Percentiles rank a stretch among this genome's conserved stretches.
phyloP scores from a whole-genome alignment of 1,140 invertebrate species.

The Parasteatoda tepidariorum region DNA sequence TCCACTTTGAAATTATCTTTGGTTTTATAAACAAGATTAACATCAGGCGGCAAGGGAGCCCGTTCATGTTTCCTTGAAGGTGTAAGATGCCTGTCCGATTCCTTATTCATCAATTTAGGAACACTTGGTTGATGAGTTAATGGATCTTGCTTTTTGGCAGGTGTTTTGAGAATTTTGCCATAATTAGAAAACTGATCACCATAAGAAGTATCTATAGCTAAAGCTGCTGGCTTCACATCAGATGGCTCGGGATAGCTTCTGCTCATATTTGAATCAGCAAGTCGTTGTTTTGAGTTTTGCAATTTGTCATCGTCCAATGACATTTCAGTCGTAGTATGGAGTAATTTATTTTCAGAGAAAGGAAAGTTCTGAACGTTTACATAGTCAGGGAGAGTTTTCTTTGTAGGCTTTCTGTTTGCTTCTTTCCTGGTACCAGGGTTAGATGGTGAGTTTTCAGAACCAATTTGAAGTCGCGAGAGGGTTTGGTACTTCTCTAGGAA shows the following conservation, averaged over 20 bases:
- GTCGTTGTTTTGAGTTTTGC: background rate
- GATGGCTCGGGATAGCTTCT: slow-evolving; percentile 7
- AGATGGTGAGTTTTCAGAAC: background rate
- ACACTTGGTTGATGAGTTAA: background rate
- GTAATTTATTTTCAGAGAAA: background rate
- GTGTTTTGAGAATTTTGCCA: slow-evolving; percentile 28
- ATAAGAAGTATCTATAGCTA: background rate
- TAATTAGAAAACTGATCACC: slow-evolving; percentile 18
- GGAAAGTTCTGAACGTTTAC: background rate
- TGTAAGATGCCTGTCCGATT: background rate
- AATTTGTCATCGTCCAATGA: background rate
- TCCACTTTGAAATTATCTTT: background rate
- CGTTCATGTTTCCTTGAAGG: slow-evolving; percentile 34
- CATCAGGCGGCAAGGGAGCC: slow-evolving; percentile 32
- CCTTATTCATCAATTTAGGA: background rate
- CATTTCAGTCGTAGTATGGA: background rate
- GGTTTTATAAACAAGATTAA: background rate
- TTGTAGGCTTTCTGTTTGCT: background rate
- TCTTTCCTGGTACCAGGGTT: background rate
- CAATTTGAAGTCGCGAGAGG: slow-evolving; percentile 24
- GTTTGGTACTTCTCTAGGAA: slow-evolving; percentile 49
- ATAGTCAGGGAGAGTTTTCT: slow-evolving; percentile 1
- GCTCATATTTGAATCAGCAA: slow-evolving; percentile 11
- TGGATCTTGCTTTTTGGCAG: background rate
- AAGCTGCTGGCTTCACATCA: background rate